Evolutionary conservation across 1,140 invertebrate genomes (phyloP), one percentile per base, ranked within the genome.

Genomic region (Sitodiplosis mosellana): DNA sequence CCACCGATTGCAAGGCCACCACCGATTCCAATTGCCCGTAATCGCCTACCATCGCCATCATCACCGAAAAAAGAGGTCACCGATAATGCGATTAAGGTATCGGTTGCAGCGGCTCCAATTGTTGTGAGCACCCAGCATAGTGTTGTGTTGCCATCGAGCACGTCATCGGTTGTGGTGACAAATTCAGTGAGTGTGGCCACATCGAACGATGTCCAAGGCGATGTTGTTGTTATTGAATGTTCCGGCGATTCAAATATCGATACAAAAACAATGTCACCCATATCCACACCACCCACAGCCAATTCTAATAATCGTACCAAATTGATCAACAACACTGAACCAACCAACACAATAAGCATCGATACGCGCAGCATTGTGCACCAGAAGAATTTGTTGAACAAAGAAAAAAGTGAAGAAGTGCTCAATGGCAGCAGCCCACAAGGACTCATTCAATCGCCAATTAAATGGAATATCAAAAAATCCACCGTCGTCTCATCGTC

Each of bases 361-460:
- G 64, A 61, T 54, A 53, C 78, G 22, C 78, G 76, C 33, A 72
- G 71, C 44, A 61, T 75, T 27, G 78, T 81, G 59, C 71, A 78
- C 18, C 79, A 80, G 55, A 81, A 81, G 59, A 81, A 82, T 61
- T 62, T 74, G 20, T 81, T 79, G 48, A 82, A 82, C 63, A 69
- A 71, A 36, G 72, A 73, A 44, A 82, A 80, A 57, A 76, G 63
- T 47, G 56, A 58, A 11, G 52, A 51, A 19, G 55, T 27, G 10
- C 55, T n/a, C 40, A 46, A 17, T 46, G 22, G 45, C 38, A 15
- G 12, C n/a, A 56, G 47, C 54, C 48, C 37, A 50, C 63, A 14
- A 57, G 52, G 54, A 52, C 57, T 53, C 10, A 27, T 27, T 27
- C 12, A 7, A 12, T 33, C 15, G 10, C 27, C 27, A 10, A 14